Evolutionary conservation across 2,797 vertebrate genomes (phyloP).

Genomic region (Meriones psammophilus): DNA sequence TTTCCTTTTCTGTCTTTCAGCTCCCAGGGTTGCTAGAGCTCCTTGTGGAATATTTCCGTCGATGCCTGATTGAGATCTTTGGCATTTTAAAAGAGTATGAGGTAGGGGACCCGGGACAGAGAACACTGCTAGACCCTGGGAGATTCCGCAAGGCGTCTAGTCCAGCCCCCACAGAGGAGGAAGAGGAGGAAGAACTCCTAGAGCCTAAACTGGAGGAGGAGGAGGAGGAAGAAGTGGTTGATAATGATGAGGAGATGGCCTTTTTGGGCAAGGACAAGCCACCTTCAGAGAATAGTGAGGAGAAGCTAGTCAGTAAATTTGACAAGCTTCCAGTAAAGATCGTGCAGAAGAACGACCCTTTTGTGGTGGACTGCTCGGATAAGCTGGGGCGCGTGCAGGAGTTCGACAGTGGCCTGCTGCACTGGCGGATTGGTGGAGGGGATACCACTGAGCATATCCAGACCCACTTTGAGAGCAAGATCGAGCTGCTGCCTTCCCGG

Average conservation of each 20-base stretch:
- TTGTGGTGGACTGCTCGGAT: conserved; percentile 93
- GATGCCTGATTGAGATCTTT: conserved; percentile 99
- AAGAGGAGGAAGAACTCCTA: conserved; percentile 86
- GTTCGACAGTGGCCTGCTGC: conserved; percentile 97
- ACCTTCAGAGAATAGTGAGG: conserved; percentile 89
- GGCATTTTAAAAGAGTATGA: conserved; percentile 99
- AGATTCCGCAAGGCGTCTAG: conserved; percentile 92
- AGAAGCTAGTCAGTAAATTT: conserved; percentile 97
- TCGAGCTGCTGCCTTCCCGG: conserved; percentile 90
- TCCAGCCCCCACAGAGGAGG: conserved; percentile 89
- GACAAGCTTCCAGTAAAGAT: conserved; percentile 98
- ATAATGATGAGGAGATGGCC: conserved; percentile 90
- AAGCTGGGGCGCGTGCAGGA: conserved; percentile 95
- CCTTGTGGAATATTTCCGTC: conserved; percentile 98
- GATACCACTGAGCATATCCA: conserved; percentile 99
- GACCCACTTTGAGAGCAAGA: conserved; percentile 97
- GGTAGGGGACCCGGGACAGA: conserved; percentile 97
- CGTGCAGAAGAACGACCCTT: conserved; percentile 96
- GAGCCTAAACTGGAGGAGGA: conserved; percentile 82
- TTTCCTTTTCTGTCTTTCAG: conserved; percentile 87
- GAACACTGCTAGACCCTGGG: conserved; percentile 95
- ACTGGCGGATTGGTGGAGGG: conserved; percentile 98
- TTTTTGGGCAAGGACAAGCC: conserved; percentile 89
- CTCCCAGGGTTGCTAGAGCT: conserved; percentile 97
- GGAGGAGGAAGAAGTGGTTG: conserved; percentile 89